Conservation (phyloP, 2,797 vertebrate species). For the Corythornis leucogaster region DNA sequence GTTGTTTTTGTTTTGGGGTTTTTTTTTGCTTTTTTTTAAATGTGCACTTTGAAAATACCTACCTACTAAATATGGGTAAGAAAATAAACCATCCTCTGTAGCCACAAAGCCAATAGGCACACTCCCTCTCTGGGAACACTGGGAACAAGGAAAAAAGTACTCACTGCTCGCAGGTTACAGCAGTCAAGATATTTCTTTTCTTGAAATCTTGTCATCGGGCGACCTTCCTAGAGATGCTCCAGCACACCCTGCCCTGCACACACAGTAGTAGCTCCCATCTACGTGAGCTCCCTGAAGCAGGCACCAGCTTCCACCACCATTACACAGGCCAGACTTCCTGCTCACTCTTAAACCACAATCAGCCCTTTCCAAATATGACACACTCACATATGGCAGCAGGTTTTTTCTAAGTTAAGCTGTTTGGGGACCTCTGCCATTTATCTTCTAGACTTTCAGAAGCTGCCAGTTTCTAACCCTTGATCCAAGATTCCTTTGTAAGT, state of each 20-base stretch:
- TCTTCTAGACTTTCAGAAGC: background rate
- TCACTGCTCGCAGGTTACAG: background rate
- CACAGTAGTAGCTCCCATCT: background rate
- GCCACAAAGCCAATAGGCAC: background rate
- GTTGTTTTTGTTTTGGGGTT: fast-evolving
- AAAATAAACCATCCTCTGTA: background rate
- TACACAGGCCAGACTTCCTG: background rate
- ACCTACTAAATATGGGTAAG: background rate
- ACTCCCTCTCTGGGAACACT: background rate
- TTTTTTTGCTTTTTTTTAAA: background rate
- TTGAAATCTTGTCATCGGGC: background rate
- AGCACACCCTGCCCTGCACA: background rate
- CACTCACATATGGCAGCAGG: background rate
- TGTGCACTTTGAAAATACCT: background rate
- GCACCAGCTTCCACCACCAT: background rate
- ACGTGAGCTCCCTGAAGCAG: background rate
- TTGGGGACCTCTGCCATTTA: background rate
- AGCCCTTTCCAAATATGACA: background rate
- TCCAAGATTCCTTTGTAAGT: background rate
- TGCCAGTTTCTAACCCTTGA: background rate
- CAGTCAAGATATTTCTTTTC: background rate
- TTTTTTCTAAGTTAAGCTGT: background rate
- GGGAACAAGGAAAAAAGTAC: background rate
- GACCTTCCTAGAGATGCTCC: background rate
- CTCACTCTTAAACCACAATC: background rate